phyloP scores from a whole-genome alignment of 1,140 invertebrate genomes.

The Aphelinus atriplicis region DNA sequence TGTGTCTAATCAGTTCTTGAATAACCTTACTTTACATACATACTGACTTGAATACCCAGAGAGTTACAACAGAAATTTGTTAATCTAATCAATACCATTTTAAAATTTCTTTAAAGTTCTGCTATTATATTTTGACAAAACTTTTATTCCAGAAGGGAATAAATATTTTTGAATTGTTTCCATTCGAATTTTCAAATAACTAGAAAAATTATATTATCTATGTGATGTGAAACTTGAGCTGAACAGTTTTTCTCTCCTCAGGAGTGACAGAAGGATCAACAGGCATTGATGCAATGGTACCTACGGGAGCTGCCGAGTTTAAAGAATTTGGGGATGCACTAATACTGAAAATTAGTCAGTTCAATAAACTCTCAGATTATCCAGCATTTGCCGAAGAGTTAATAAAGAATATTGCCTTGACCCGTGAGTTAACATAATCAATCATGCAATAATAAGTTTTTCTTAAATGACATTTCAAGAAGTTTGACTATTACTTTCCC shows the following conservation, averaged over 20 bases:
- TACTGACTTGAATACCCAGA: no score
- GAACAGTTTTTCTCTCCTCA: slow-evolving; percentile 56
- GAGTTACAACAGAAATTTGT: no score
- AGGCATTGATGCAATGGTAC: slow-evolving; percentile 74
- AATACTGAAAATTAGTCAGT: slow-evolving; percentile 75
- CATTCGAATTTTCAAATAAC: no score
- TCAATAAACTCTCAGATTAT: slow-evolving; percentile 78
- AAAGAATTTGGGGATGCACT: slow-evolving; percentile 80
- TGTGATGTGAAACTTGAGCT: no score
- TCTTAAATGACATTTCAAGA: neutral
- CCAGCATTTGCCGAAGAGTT: slow-evolving; percentile 81
- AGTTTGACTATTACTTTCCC: no score
- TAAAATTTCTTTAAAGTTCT: no score
- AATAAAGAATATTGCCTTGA: slow-evolving; percentile 79
- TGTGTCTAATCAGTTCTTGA: slow-evolving; percentile 62
- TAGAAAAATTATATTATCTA: no score
- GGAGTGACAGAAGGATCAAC: slow-evolving; percentile 67
- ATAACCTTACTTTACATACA: slow-evolving; percentile 48
- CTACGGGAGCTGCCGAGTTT: slow-evolving; percentile 83
- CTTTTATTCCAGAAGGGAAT: no score
- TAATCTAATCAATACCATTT: no score
- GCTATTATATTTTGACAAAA: no score
- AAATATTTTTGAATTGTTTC: no score
- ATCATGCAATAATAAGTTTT: slow-evolving; percentile 8
- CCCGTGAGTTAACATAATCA: slow-evolving; percentile 72